A percentile compares a stretch with the other conserved stretches of the same genome.
These are phyloP conservation scores for Tetrapedia diversipes DNA, from an alignment of 2,888 invertebrate genomes.

Conservation along the genomic window DNA sequence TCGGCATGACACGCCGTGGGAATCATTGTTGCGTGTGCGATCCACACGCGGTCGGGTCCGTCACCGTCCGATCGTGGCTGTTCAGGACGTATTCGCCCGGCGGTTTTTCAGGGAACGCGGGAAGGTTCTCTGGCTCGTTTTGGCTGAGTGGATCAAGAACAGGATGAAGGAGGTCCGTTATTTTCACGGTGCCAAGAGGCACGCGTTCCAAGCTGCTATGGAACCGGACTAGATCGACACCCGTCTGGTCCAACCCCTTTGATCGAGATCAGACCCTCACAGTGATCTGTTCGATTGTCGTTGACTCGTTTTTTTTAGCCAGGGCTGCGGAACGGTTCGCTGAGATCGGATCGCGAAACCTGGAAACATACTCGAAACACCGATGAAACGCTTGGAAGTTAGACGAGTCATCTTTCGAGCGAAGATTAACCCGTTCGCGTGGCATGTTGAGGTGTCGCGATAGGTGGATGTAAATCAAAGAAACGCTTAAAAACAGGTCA, in stretches of 20 bases:
- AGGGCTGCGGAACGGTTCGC: constrained; percentile 21
- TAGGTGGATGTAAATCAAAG: no score
- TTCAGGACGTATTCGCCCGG: constrained; percentile 59
- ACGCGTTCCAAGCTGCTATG: constrained; percentile 19
- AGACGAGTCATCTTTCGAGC: no score
- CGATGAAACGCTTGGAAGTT: not conserved
- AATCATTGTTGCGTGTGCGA: constrained; percentile 62
- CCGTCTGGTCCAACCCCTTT: not conserved
- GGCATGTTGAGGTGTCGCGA: no score
- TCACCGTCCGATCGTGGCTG: constrained; percentile 60
- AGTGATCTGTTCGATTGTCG: constrained; percentile 13
- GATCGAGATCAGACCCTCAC: constrained; percentile 3
- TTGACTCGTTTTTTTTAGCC: constrained; percentile 10
- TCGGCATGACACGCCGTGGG: constrained; percentile 70
- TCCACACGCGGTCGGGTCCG: constrained; percentile 41
- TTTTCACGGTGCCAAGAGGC: constrained; percentile 40
- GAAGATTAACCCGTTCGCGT: no score
- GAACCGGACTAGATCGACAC: constrained; percentile 30
- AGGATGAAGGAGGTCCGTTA: constrained; percentile 54
- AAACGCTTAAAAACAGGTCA: no score
- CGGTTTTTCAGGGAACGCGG: constrained; percentile 65
- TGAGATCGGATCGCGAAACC: constrained; percentile 14
- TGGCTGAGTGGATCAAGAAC: constrained; percentile 64
- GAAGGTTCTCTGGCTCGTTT: constrained; percentile 63
- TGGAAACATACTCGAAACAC: not conserved